A percentile compares a stretch with the other conserved stretches of the same genome.
Conservation (phyloP, 2,797 vertebrate species). For the Sebastes minor region DNA sequence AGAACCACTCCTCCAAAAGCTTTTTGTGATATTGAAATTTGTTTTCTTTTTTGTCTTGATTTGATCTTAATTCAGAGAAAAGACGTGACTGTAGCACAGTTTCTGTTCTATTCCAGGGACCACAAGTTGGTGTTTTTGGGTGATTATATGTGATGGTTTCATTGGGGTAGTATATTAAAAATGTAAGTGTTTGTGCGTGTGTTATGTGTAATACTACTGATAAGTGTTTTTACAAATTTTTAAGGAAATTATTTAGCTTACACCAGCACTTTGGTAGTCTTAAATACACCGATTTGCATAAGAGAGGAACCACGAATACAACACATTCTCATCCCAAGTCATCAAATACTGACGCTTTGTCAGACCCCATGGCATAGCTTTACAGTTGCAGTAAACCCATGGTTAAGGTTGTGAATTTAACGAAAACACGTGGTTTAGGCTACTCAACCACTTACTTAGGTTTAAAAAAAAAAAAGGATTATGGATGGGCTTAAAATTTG, state of each 20-base stretch:
- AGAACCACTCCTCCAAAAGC: accelerated
- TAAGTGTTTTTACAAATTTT: not conserved
- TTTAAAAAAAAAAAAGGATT: no score
- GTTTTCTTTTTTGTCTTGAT: not conserved
- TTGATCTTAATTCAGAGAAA: not conserved
- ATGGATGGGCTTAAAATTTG: no score
- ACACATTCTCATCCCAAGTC: no score
- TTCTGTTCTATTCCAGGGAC: not conserved
- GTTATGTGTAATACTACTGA: not conserved
- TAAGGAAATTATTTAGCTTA: not conserved
- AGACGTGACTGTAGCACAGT: not conserved
- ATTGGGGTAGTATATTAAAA: not conserved
- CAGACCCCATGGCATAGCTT: no score
- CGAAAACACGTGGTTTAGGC: no score
- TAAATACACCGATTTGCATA: not conserved
- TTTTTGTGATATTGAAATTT: not conserved
- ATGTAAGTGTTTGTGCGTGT: not conserved
- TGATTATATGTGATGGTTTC: not conserved
- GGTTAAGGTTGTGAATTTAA: no score
- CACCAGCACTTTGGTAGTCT: not conserved
- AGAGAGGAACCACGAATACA: not conserved
- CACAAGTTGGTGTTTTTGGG: not conserved
- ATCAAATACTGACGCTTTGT: no score
- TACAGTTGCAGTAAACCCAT: no score
- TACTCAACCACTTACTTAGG: no score